Base-by-base conservation (phyloP, 1,140 invertebrate genomes). In the Centruroides sculpturatus region DNA sequence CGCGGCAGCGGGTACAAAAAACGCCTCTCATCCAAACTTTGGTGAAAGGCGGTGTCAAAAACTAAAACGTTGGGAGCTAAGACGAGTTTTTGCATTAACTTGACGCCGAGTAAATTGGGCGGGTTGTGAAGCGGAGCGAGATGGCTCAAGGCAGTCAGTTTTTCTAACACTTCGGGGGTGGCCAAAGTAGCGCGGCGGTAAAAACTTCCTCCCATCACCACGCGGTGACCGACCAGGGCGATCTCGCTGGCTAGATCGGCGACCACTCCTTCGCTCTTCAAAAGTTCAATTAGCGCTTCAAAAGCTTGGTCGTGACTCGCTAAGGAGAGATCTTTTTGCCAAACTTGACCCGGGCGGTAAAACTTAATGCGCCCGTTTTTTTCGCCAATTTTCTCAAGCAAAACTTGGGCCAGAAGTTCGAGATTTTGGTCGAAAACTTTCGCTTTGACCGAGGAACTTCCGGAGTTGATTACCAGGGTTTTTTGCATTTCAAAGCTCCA, bases 31-130 rank as follows among this genome's bases (percentile, higher is more conserved):
- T n/a, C 3, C 11, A 56, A 11, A 11, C n/a, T 56, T 9, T 47
- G 35, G 55, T 56, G 55, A 11, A 56, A 56, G 46, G 55, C 55
- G n/a, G 55, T 56, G 55, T 56, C 55, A 11, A 56, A 56, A 3
- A 56, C 55, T 4, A 11, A 4, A 9, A 56, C 55, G 35, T 56
- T 3, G 12, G 55, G 55, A 56, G n/a, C 12, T 35, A 4, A 9
- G 55, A 36, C 4, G 4, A 13, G 11, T 11, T 4, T 34, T 9
- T 4, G 3, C 35, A 11, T 11, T 11, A 11, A 4, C n/a, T 34
- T 4, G 46, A 56, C 11, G 34, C 55, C 55, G 3, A 4, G 11
- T 4, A 47, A 9, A 11, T 56, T 56, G 35, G 55, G 4, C 55
- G 55, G 55, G 10, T 56, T 56, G 46, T 56, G 55, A 4, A 56